phyloP scores from a whole-genome alignment of 2,113 vertebrate species.

The Pseudorhombus dupliciocellatus region DNA sequence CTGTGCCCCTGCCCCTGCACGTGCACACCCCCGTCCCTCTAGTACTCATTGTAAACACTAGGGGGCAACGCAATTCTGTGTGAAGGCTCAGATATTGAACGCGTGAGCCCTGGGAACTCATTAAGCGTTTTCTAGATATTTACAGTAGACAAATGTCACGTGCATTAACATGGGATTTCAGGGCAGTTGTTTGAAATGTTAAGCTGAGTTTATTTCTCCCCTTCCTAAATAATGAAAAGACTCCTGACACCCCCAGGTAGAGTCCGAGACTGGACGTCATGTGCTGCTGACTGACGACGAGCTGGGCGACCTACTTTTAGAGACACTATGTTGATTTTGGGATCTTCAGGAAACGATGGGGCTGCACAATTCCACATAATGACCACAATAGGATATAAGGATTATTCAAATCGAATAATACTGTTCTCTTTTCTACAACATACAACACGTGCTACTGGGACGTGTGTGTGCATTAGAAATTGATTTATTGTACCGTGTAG shows the following conservation, averaged over 20 bases:
- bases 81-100: background rate
- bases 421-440: too few species aligned
- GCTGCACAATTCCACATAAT: too few species aligned
- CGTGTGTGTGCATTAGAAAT: too few species aligned
- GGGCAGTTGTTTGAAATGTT: background rate
- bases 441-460: too few species aligned
- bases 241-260: background rate
- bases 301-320: background rate
- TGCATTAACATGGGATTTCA: conserved; percentile 6
- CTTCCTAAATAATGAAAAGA: background rate
- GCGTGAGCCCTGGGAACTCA: conserved; percentile 41
- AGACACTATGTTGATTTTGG: background rate
- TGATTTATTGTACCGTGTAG: too few species aligned
- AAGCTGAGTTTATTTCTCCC: background rate
- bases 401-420: too few species aligned
- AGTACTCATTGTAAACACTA: conserved; percentile 59
- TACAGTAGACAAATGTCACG: conserved; percentile 34
- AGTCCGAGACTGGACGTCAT: background rate
- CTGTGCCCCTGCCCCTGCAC: background rate
- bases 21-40: background rate
- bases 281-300: background rate
- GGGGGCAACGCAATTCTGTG: conserved; percentile 75
- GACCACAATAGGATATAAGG: too few species aligned
- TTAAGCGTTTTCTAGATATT: conserved; percentile 53
- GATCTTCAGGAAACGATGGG: background rate